Conservation (phyloP, 2,888 invertebrate species). For the Macrosoma leucophasiata region DNA sequence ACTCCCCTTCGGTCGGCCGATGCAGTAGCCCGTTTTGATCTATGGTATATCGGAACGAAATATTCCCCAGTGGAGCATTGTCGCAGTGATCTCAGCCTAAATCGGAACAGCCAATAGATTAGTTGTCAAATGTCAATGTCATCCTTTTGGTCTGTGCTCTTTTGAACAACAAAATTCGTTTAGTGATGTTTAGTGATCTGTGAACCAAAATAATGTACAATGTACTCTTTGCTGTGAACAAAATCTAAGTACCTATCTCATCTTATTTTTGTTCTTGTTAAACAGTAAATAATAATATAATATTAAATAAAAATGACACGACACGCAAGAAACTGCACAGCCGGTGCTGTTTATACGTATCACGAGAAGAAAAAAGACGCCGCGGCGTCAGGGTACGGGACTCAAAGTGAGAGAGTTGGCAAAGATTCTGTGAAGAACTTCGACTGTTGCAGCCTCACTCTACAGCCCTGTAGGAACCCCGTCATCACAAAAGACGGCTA, state of each 20-base stretch:
- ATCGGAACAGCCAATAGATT: no score
- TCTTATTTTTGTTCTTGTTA: background rate
- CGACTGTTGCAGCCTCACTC: constrained; percentile 96
- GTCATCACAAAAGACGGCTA: constrained; percentile 90
- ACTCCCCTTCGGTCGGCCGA: no score
- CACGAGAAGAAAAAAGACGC: constrained; percentile 98
- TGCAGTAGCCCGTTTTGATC: no score
- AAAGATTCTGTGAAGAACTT: constrained; percentile 95
- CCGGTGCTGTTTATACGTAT: constrained; percentile 98
- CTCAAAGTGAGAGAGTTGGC: constrained; percentile 88
- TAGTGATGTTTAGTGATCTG: no score
- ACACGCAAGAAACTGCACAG: constrained; percentile 98
- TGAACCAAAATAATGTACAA: no score
- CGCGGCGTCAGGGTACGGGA: constrained; percentile 94
- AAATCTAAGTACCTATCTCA: background rate
- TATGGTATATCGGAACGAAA: no score
- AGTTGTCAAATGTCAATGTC: constrained; percentile 11
- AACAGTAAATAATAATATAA: background rate
- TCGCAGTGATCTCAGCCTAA: no score
- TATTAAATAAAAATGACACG: constrained; percentile 83
- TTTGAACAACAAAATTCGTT: background rate
- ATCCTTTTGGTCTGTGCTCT: constrained; percentile 11
- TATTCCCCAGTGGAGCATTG: no score
- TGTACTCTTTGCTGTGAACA: background rate
- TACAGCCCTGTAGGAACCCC: constrained; percentile 97